Evolutionary conservation across 1,140 invertebrate species (phyloP).

Genomic region (Tetramorium simillimum): DNA sequence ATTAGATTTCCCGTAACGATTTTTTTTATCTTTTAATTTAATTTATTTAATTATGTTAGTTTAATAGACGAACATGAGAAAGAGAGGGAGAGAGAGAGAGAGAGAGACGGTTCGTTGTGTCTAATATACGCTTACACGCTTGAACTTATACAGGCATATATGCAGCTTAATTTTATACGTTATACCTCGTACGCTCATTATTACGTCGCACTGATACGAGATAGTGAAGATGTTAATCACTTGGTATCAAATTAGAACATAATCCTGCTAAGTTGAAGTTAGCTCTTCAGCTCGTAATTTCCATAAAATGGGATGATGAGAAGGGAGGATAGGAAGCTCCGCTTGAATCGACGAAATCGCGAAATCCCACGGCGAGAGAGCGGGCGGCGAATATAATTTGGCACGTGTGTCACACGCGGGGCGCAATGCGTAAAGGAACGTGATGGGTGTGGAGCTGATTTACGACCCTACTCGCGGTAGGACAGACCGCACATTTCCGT

Average conservation of each 20-base stretch:
- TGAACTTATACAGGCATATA: no score
- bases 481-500: constrained; percentile 52
- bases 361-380: not conserved
- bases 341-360: constrained; percentile 28
- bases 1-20: not conserved
- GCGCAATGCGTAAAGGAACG: constrained; percentile 45
- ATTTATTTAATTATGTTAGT: not conserved
- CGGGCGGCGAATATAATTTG: constrained; percentile 50
- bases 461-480: constrained; percentile 29
- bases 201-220: not conserved
- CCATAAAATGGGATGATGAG: not conserved
- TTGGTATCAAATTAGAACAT: constrained; percentile 16
- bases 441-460: constrained; percentile 52
- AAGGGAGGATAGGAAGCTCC: not conserved
- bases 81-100: no score
- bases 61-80: not conserved
- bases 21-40: not conserved
- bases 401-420: constrained; percentile 27
- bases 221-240: constrained; percentile 4
- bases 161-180: not conserved
- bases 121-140: not conserved
- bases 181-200: not conserved
- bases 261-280: not conserved
- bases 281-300: constrained; percentile 8
- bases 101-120: not conserved